These are phyloP conservation scores for Empidonax alnorum DNA, from an alignment of 2,113 vertebrate species.

Conservation along the genomic window DNA sequence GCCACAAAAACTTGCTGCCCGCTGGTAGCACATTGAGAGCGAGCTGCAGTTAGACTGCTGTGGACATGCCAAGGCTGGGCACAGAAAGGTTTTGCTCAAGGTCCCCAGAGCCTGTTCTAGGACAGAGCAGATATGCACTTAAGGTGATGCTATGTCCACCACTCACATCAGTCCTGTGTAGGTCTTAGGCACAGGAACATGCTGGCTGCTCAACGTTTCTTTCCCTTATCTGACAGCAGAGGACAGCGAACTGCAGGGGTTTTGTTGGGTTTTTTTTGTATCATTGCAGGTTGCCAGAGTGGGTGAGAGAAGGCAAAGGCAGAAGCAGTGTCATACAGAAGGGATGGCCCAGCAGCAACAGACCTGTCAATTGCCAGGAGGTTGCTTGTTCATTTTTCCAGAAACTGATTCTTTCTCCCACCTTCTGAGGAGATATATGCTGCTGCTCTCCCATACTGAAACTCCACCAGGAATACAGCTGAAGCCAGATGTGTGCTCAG, in stretches of 20 bases:
- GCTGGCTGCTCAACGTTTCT: background rate
- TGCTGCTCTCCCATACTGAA: background rate
- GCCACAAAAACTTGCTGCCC: rapidly evolving
- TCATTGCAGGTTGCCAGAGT: background rate
- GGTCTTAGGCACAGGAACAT: rapidly evolving
- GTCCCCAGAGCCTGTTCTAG: background rate
- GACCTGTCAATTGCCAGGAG: background rate
- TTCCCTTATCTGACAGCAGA: background rate
- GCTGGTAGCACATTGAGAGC: rapidly evolving
- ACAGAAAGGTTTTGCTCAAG: background rate
- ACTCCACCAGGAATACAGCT: background rate
- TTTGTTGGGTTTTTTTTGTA: background rate
- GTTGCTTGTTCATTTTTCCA: background rate
- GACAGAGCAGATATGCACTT: rapidly evolving
- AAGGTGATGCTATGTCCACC: too few relatives aligned
- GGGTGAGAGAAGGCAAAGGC: background rate
- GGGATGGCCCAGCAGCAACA: background rate
- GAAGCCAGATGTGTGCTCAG: background rate
- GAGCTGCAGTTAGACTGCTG: background rate
- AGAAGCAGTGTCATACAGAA: background rate
- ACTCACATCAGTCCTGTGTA: background rate
- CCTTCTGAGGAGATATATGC: background rate
- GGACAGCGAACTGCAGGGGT: background rate
- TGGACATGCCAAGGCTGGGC: background rate
- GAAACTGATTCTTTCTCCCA: background rate